Base-by-base conservation (phyloP, 2,888 invertebrate genomes). In the Sminthurinus aureus region DNA sequence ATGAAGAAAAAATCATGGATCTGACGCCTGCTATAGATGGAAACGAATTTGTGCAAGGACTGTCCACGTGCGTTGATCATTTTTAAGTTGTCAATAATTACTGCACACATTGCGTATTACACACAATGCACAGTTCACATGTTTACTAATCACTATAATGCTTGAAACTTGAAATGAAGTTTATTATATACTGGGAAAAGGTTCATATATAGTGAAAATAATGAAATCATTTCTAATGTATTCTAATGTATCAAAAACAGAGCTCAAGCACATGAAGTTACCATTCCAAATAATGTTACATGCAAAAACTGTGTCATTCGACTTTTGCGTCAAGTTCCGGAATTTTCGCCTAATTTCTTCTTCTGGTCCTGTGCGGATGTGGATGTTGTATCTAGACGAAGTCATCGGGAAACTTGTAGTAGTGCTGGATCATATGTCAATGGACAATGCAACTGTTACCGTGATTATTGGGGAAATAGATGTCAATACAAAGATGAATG, bases 281-380 rank as follows among this genome's bases (percentile, higher is more conserved):
- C 93, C 75, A 91, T 98, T 75, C 98, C 98, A 0, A 91, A 91
- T 69, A 94, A 96, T 90, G 95, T 96, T 89, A 93, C 93, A 66
- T 99, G 98, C 90, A 92, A 92, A 83, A 95, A 96, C 91, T 99
- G 98, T 90, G 96, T 97, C 0, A 92, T 99, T 64, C 93, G 98
- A 84, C 92, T 99, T 87, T 92, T 97, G 81, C 92, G 98, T 0
- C 96, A 98, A 91, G 98, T 98, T 0, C 93, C 94, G 26, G 98
- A 98, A 91, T 98, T 97, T 96, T 93, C 94, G 0, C 91, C 92
- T 58, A 58, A 92, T 89, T 98, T 98, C 91, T 92, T 94, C 85
- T 98, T 98, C 92, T 97, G 97, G 96, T 96, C 97, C 0, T 98
- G 98, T 90, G 95, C 98, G 0, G 98, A 98, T 91, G 95, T 98